These are phyloP conservation scores for Drosophila rhopaloa DNA, from an alignment of 1,140 invertebrate genomes.

Conservation along the genomic window DNA sequence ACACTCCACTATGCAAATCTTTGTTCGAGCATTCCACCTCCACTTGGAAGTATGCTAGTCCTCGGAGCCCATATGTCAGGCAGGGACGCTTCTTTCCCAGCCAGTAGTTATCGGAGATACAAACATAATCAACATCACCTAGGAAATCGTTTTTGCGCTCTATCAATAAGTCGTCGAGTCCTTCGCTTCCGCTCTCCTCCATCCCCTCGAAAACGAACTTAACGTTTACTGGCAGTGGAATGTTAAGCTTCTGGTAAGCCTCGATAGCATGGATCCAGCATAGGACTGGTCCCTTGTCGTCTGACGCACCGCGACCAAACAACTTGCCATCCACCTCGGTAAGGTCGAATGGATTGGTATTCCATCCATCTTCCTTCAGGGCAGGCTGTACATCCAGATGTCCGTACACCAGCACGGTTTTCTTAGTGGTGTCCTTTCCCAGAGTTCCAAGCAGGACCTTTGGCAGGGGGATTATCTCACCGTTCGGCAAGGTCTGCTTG, in stretches of 20 bases:
- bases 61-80: constrained; percentile 97
- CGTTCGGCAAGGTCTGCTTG: constrained; percentile 90
- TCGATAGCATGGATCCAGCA: constrained; percentile 98
- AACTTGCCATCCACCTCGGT: constrained; percentile 95
- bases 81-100: constrained; percentile 98
- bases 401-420: constrained; percentile 97
- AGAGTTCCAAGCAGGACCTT: constrained; percentile 94
- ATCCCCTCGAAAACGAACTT: constrained; percentile 99
- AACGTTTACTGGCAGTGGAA: constrained; percentile 94
- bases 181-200: constrained; percentile 99
- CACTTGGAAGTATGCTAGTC: constrained; percentile 96
- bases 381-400: constrained; percentile 99
- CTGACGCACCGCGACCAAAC: constrained; percentile 95
- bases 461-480: constrained; percentile 91
- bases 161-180: constrained; percentile 94
- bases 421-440: constrained; percentile 93
- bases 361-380: constrained; percentile 95
- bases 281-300: constrained; percentile 97
- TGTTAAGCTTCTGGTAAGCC: constrained; percentile 91
- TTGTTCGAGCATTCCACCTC: constrained; percentile 95
- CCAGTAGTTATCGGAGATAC: constrained; percentile 99
- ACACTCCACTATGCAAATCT: constrained; percentile 98
- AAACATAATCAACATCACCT: constrained; percentile 95
- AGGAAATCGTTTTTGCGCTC: constrained; percentile 92
- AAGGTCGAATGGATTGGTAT: constrained; percentile 96